phyloP scores from a whole-genome alignment of 2,888 invertebrate species.

The Schrankia costaestrigalis region DNA sequence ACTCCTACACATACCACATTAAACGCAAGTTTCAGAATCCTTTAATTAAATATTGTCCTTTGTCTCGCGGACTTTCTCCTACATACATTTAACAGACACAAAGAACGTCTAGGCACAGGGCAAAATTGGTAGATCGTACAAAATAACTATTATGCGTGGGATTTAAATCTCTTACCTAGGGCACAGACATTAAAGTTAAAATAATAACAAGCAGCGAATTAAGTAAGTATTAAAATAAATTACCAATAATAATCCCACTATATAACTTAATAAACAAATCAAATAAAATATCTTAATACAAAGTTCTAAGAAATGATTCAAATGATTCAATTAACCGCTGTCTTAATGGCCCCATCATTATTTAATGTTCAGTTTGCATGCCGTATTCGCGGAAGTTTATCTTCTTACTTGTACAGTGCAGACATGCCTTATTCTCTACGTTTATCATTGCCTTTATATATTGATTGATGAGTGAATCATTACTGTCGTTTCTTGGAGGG shows the following conservation, averaged over 20 bases:
- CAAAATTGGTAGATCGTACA: no score
- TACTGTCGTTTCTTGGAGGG: neutral
- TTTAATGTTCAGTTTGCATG: constrained; percentile 35
- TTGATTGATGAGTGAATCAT: constrained; percentile 16
- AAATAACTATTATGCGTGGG: no score
- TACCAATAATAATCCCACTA: constrained; percentile 12
- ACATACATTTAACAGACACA: no score
- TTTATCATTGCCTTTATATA: constrained; percentile 11
- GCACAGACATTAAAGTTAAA: no score
- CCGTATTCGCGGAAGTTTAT: constrained; percentile 32
- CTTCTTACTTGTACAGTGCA: constrained; percentile 14
- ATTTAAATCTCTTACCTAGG: no score
- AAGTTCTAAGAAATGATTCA: constrained; percentile 24
- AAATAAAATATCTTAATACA: constrained; percentile 19
- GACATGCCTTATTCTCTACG: constrained; percentile 12
- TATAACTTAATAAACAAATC: constrained; percentile 17
- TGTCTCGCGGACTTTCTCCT: no score
- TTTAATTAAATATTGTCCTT: no score
- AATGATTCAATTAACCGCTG: constrained; percentile 32
- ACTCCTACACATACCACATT: no score
- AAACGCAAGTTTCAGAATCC: no score
- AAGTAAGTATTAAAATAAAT: no score
- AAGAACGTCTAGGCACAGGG: no score
- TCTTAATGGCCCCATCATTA: constrained; percentile 25
- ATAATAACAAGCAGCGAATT: no score